Evolutionary conservation across 2,888 invertebrate genomes (phyloP).

Genomic region (Polydesmus complanatus): DNA sequence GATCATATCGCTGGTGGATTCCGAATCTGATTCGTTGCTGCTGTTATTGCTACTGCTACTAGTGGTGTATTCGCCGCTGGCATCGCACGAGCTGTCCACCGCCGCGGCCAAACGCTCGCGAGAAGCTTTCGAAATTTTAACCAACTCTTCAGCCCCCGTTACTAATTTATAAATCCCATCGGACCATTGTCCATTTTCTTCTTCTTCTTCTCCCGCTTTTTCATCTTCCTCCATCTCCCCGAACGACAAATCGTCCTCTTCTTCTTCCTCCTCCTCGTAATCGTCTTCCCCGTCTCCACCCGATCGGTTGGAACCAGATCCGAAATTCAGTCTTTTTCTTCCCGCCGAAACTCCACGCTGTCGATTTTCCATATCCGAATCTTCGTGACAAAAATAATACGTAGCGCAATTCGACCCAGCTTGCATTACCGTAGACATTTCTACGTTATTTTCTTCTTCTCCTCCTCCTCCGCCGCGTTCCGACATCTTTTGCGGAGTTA

Average conservation of each 20-base stretch:
- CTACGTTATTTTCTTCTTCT: neutral
- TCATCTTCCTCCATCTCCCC: neutral
- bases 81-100: constrained; percentile 47
- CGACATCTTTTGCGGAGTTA: neutral
- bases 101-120: neutral
- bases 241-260: constrained; percentile 32
- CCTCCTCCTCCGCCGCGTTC: neutral
- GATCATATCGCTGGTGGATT: constrained; percentile 30
- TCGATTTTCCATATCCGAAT: constrained; percentile 60
- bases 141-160: constrained; percentile 50
- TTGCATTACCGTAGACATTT: neutral
- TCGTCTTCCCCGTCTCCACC: constrained; percentile 13
- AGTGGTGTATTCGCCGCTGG: constrained; percentile 72
- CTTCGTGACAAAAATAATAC: constrained; percentile 72
- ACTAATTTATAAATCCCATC: constrained; percentile 59
- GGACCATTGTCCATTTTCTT: constrained; percentile 20
- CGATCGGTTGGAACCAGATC: neutral
- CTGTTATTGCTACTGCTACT: neutral
- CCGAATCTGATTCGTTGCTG: constrained; percentile 43
- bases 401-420: constrained; percentile 51
- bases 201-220: constrained; percentile 1
- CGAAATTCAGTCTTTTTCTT: neutral
- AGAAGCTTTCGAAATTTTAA: neutral
- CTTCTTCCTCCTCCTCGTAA: constrained; percentile 35
- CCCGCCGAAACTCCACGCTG: neutral